Conservation (phyloP, 2,113 vertebrate genomes). For the Myotis brandtii region DNA sequence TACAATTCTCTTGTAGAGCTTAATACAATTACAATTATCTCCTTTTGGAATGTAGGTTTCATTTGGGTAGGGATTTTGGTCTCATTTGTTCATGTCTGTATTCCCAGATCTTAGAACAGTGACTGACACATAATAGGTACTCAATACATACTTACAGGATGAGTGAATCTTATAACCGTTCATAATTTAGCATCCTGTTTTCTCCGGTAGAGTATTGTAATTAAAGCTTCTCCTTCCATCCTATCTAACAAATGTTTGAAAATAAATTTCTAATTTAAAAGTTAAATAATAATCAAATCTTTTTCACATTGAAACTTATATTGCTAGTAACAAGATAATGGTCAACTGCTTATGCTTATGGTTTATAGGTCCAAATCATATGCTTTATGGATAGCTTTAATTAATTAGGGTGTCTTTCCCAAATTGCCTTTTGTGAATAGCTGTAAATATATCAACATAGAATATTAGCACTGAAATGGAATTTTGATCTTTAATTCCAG, state of each 20-base stretch:
- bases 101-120: not conserved
- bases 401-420: not conserved
- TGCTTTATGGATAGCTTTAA: constrained; percentile 21
- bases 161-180: not conserved
- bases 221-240: constrained; percentile 5
- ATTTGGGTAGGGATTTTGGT: not conserved
- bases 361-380: not conserved
- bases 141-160: not conserved
- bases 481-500: constrained; percentile 24
- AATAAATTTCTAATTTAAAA: constrained; percentile 54
- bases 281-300: constrained; percentile 39
- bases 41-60: not conserved
- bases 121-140: not conserved
- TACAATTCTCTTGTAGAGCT: constrained; percentile 2
- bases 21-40: not conserved
- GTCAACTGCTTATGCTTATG: not conserved
- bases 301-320: constrained; percentile 1
- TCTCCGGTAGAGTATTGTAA: not conserved
- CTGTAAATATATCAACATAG: constrained; percentile 9
- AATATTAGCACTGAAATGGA: not conserved
- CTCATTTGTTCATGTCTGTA: not conserved
- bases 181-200: constrained; percentile 21
- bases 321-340: not conserved
- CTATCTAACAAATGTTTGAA: constrained; percentile 22
- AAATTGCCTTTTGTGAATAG: not conserved